Evolutionary conservation across 2,888 invertebrate genomes (phyloP), one percentile per base, ranked within the genome.

Genomic region (Apodemia mormo): DNA sequence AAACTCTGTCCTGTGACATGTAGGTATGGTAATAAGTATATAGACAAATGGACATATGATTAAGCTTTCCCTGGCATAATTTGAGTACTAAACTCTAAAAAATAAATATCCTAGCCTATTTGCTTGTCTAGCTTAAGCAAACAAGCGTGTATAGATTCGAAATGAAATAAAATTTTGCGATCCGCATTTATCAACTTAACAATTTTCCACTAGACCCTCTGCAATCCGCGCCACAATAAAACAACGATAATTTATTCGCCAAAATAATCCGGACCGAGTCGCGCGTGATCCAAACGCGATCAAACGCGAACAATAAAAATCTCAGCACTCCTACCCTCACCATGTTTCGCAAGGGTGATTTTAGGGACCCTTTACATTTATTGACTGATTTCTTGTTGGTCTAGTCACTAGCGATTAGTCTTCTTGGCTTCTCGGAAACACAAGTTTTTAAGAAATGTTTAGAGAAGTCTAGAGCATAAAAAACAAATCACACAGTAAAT

Each of bases 281-380:
- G 77, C 75, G 74, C 75, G 80, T 79, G 82, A 81, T 80, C 79
- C 75, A 75, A 73, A 73, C 78, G 80, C 79, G 81, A 83, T 85
- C 84, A 81, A 82, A 84, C 80, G 80, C 73, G 85, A 79, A 86
- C 84, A 90, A 89, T 88, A 84, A 85, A 88, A 90, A 90, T 89
- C 86, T 83, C 84, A 66, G 79, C 81, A 82, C 82, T 84, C 80
- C 73, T 78, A 68, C 77, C 75, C 74, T 70, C 61, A 61, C 70
- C 37, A 69, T 54, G 49, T 58, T 14, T 43, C 40, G 70, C 56
- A 69, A 72, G 75, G 75, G 73, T 69, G 65, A 43, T 45, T 72
- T 69, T 72, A 72, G 72, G 68, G 65, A 61, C 61, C 61, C 14
- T 61, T 61, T 61, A 33, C 61, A 61, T 49, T 49, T 49, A 8